Base-by-base conservation (phyloP, 1,140 invertebrate species). In the Thalassaphorura encarpata region DNA sequence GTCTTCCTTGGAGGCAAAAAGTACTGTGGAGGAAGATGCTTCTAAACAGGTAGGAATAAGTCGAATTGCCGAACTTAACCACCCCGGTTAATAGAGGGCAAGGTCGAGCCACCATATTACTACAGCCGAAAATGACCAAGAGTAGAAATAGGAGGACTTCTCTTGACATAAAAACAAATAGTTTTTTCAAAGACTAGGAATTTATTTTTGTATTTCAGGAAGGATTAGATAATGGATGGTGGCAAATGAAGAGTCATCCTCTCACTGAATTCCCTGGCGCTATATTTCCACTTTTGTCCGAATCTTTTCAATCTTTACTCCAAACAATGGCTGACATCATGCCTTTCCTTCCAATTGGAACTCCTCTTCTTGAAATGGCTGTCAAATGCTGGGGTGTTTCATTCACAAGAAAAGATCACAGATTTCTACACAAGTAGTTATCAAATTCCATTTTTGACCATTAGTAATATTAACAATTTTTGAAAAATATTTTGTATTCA, bases 311-410 rank as follows among this genome's bases (percentile, higher is more conserved):
- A 68, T 77, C 80, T 1, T 78, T 96, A 36, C 74, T 97, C 24
- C 89, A 94, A 71, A 91, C 89, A 0, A 85, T 97, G 48, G 85
- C 90, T 11, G 88, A 95, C 69, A 76, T 96, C 15, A 95, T 95
- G 78, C 83, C 92, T n/a, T 75, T 88, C 27, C 74, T 95, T 53
- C 88, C 89, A 0, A 79, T 85, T 48, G 87, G 89, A 0, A 92
- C 89, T 16, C 79, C 90, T 1, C 72, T 93, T 2, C 85, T 92
- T 67, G 83, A 92, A 71, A 91, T 93, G 72, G 92, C 92, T 2
- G 85, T 97, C 15, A 78, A 89, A 61, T 96, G 92, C 71, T 97
- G 90, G 83, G 89, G 87, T 26, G 80, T 97, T 31, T 80, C 83
- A 63, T 97, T 96, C 70, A 82, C 83, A 4, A 79, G 85, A 24